Evolutionary conservation across 1,140 invertebrate genomes (phyloP).

Genomic region (Aphelenchoides avenae): DNA sequence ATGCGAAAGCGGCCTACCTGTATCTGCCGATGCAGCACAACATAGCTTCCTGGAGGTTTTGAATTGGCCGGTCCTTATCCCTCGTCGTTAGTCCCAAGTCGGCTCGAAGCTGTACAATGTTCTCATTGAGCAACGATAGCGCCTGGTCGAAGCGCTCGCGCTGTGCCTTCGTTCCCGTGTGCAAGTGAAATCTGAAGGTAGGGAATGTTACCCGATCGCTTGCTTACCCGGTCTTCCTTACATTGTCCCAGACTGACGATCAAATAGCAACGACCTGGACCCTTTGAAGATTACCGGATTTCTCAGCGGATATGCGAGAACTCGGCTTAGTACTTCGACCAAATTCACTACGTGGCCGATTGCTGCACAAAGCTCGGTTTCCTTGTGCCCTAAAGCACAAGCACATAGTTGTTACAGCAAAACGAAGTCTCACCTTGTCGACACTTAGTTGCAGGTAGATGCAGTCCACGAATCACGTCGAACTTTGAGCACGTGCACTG

Average conservation of each 20-base stretch:
- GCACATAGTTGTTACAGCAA: neutral
- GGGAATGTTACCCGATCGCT: too few species aligned
- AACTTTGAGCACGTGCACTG: constrained; percentile 30
- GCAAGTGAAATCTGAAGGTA: constrained; percentile 17
- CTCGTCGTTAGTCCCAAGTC: constrained; percentile 37
- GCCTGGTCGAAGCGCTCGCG: constrained; percentile 21
- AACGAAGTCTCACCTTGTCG: constrained; percentile 1
- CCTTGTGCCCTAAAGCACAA: constrained; percentile 33
- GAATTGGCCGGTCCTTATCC: constrained; percentile 24
- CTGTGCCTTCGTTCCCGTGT: constrained; percentile 10
- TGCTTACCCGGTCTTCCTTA: constrained; percentile 3
- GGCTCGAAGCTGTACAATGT: constrained; percentile 39
- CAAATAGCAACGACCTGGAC: constrained; percentile 26
- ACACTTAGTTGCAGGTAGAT: constrained; percentile 14
- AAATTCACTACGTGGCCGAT: constrained; percentile 38
- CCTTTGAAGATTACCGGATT: constrained; percentile 29
- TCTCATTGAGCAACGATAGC: constrained; percentile 28
- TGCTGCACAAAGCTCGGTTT: constrained; percentile 39
- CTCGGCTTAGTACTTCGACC: constrained; percentile 17
- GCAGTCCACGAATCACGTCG: constrained; percentile 26
- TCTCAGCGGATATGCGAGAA: constrained; percentile 25
- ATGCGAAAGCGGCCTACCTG: constrained; percentile 23
- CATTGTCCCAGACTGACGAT: constrained; percentile 15
- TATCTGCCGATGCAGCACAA: constrained; percentile 23
- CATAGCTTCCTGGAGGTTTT: constrained; percentile 26